These are phyloP conservation scores for Amphimallon solstitiale DNA, from an alignment of 2,888 invertebrate genomes.

Conservation along the genomic window DNA sequence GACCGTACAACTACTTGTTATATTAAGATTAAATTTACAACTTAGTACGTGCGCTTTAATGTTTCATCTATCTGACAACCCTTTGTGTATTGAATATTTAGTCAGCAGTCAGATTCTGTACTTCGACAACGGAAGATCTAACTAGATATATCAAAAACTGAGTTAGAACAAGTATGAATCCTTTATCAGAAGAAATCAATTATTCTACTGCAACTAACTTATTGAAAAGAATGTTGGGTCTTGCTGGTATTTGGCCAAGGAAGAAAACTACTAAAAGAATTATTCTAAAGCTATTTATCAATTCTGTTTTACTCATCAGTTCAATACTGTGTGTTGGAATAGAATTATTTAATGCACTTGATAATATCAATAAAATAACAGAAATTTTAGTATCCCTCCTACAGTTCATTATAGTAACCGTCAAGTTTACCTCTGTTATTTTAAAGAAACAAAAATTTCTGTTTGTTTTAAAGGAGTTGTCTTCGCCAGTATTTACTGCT, in stretches of 20 bases:
- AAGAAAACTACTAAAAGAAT: background rate
- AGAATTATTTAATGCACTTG: slow-evolving; percentile 6
- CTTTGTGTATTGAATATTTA: too few species aligned
- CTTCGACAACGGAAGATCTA: background rate
- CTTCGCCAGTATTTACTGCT: slow-evolving; percentile 7
- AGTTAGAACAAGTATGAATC: too few species aligned
- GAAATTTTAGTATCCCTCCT: slow-evolving; percentile 21
- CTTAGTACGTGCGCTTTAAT: too few species aligned
- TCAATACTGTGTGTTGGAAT: slow-evolving; percentile 5
- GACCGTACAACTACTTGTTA: too few species aligned
- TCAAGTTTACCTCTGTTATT: slow-evolving; percentile 10
- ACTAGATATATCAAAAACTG: background rate
- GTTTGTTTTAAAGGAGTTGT: slow-evolving; percentile 1
- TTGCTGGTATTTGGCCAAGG: slow-evolving; percentile 28
- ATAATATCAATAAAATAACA: slow-evolving; percentile 9
- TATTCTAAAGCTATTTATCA: background rate
- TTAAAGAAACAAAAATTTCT: background rate
- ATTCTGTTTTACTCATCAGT: background rate
- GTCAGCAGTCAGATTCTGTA: too few species aligned
- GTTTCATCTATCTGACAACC: too few species aligned
- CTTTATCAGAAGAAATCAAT: background rate
- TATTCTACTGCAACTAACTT: background rate
- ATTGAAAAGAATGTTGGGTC: slow-evolving; percentile 14
- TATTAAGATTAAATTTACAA: too few species aligned
- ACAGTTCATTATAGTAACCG: background rate